phyloP scores from a whole-genome alignment of 2,888 invertebrate genomes.

The Euproctis similis region DNA sequence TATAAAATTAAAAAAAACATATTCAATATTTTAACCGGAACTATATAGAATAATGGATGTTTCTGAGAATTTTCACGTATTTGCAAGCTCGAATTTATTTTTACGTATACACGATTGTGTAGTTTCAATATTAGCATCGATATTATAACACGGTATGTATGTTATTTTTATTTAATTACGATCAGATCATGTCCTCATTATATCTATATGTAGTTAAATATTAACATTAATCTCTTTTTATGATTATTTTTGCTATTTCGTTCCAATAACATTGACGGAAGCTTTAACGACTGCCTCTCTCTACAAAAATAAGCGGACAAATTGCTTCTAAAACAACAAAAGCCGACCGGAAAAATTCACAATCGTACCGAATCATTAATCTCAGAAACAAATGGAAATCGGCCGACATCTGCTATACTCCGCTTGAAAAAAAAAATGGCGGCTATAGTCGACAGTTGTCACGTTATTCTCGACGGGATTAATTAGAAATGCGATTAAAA shows the following conservation, averaged over 20 bases:
- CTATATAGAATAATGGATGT: too few species aligned
- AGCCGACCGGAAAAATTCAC: slow-evolving; percentile 76
- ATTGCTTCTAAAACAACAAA: slow-evolving; percentile 77
- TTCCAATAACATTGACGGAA: slow-evolving; percentile 65
- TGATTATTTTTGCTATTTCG: slow-evolving; percentile 43
- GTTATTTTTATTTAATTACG: too few species aligned
- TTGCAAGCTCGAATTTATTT: too few species aligned
- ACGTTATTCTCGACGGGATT: slow-evolving; percentile 77
- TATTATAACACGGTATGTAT: too few species aligned
- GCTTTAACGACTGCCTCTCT: slow-evolving; percentile 68
- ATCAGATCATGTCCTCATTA: too few species aligned
- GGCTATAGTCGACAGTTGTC: slow-evolving; percentile 75
- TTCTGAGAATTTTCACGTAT: too few species aligned
- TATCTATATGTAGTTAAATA: too few species aligned
- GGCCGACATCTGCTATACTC: slow-evolving; percentile 74
- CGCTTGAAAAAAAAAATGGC: slow-evolving; percentile 62
- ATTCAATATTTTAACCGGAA: too few species aligned
- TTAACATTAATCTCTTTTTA: too few species aligned
- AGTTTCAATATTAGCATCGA: too few species aligned
- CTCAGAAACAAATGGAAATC: slow-evolving; percentile 77
- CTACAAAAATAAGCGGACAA: slow-evolving; percentile 74
- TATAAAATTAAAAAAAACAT: too few species aligned
- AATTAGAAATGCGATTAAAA: slow-evolving; percentile 77
- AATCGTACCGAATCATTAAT: slow-evolving; percentile 76
- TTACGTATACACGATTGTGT: too few species aligned